Conservation (phyloP, 2,888 invertebrate genomes). For the Cantharis nigra region DNA sequence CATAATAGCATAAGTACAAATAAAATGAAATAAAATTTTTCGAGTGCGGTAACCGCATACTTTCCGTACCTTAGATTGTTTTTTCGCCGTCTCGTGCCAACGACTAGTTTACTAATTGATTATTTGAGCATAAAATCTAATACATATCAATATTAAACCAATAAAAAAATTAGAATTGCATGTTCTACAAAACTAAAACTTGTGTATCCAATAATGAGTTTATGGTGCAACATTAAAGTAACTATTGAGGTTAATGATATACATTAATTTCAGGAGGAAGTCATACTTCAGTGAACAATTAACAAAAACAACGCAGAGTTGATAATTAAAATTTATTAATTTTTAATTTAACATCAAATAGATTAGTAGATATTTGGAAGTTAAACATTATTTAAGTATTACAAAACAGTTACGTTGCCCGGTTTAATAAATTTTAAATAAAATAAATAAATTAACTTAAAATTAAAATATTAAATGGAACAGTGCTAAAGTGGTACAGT, state of each 20-base stretch:
- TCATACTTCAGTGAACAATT: neutral
- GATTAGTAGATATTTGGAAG: neutral
- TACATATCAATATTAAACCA: neutral
- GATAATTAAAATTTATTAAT: neutral
- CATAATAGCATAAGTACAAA: too few species aligned
- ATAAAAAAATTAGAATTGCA: neutral
- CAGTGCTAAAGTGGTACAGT: neutral
- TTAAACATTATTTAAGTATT: neutral
- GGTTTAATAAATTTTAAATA: neutral
- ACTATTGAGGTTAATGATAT: neutral
- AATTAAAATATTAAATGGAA: neutral
- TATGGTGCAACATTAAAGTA: neutral
- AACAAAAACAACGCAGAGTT: neutral
- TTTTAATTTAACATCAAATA: neutral
- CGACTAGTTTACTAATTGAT: neutral
- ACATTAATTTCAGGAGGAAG: neutral
- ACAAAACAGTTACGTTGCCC: neutral
- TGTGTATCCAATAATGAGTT: neutral
- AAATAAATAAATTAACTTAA: neutral
- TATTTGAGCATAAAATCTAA: neutral
- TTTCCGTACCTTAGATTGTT: neutral
- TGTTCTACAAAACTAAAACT: neutral
- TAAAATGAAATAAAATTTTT: too few species aligned
- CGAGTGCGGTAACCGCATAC: neutral
- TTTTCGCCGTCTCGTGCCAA: neutral